Evolutionary conservation across 2,888 invertebrate species (phyloP).

Genomic region (Brenthis hecate): DNA sequence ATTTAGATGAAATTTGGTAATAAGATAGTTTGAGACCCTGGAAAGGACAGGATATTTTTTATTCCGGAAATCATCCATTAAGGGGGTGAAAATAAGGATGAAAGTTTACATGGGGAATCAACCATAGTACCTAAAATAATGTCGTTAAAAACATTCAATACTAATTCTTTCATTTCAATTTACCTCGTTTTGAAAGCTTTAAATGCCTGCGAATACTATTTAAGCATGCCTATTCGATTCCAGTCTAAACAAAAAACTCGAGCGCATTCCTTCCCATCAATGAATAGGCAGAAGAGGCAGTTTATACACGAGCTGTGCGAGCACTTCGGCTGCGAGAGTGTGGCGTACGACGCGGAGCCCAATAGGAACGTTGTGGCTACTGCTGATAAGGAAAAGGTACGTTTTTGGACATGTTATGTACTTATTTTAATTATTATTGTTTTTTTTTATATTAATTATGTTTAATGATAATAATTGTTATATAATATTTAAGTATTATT

Average conservation of each 20-base stretch:
- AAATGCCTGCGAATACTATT: not conserved
- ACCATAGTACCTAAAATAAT: too few species aligned
- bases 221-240: conserved; percentile 2
- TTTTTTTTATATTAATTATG: not conserved
- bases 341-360: conserved; percentile 97
- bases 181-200: too few species aligned
- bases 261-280: conserved; percentile 94
- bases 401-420: not conserved
- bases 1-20: too few species aligned
- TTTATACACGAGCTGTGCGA: conserved; percentile 97
- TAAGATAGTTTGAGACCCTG: too few species aligned
- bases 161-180: too few species aligned
- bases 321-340: conserved; percentile 96
- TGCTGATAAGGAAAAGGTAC: conserved; percentile 89
- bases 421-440: not conserved
- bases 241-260: conserved; percentile 90
- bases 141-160: too few species aligned
- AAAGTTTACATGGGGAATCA: too few species aligned
- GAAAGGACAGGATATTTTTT: too few species aligned
- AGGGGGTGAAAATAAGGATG: too few species aligned
- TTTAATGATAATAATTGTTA: too few species aligned
- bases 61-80: too few species aligned
- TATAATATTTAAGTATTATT: too few species aligned
- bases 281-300: conserved; percentile 96
- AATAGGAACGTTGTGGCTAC: conserved; percentile 97